These are phyloP conservation scores for Cynocephalus volans DNA, from an alignment of 2,113 vertebrate species.

Conservation along the genomic window DNA sequence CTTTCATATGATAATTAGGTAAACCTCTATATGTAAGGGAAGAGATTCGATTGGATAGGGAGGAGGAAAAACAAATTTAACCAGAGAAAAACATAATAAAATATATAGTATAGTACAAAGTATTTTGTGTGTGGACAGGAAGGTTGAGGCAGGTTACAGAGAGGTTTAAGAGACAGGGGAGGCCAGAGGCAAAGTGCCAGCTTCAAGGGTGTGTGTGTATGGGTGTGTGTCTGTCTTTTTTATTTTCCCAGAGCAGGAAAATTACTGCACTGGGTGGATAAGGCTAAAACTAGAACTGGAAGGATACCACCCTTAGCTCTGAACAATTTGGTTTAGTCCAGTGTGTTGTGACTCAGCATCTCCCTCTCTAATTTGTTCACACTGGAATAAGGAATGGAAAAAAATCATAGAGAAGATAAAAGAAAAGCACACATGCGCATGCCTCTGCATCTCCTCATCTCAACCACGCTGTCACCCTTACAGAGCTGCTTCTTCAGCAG, in stretches of 20 bases:
- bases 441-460: not conserved
- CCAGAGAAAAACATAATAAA: not conserved
- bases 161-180: not conserved
- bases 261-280: not conserved
- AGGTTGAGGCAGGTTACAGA: not conserved
- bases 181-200: not conserved
- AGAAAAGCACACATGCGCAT: not conserved
- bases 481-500: not conserved
- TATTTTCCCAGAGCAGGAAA: not conserved
- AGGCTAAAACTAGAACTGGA: not conserved
- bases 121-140: not conserved
- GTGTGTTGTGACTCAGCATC: not conserved
- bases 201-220: not conserved
- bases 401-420: not conserved
- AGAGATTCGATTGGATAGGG: not conserved
- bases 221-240: not conserved
- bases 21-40: not conserved
- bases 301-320: not conserved
- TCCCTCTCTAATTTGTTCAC: not conserved
- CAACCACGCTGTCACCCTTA: not conserved
- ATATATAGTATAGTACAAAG: not conserved
- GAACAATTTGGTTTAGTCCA: not conserved
- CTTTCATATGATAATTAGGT: not conserved
- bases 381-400: not conserved
- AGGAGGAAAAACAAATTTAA: not conserved